phyloP scores from a whole-genome alignment of 1,140 invertebrate species.

The Uloborus diversus region DNA sequence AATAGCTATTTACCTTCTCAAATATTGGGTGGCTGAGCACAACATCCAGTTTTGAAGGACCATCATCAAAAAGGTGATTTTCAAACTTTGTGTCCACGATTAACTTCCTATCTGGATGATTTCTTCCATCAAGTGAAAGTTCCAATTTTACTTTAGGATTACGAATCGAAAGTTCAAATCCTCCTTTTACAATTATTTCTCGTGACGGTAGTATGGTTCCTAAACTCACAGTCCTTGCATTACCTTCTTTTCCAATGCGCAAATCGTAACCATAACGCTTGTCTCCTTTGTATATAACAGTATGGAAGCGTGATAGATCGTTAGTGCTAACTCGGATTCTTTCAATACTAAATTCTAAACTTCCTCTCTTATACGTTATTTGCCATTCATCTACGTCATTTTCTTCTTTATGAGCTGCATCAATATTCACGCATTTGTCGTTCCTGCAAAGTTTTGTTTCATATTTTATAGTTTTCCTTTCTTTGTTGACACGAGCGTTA shows the following conservation, averaged over 20 bases:
- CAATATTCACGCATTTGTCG: conserved; percentile 23
- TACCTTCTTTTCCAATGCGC: conserved; percentile 20
- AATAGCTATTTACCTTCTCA: conserved; percentile 30
- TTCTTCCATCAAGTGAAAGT: conserved; percentile 13
- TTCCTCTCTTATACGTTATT: conserved; percentile 11
- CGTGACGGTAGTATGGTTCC: conserved; percentile 36
- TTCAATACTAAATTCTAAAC: conserved; percentile 29
- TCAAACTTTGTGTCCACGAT: conserved; percentile 22
- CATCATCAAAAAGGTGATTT: conserved; percentile 30
- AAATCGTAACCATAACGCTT: conserved; percentile 43
- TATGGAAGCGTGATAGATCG: conserved; percentile 15
- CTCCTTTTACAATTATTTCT: conserved; percentile 27
- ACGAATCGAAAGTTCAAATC: conserved; percentile 1
- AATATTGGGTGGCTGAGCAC: conserved; percentile 18
- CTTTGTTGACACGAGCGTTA: conserved; percentile 3
- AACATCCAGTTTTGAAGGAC: conserved; percentile 26
- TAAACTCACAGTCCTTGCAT: conserved; percentile 12
- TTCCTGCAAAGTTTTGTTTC: conserved; percentile 26
- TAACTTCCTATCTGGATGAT: conserved; percentile 21
- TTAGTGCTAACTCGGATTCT: conserved; percentile 32
- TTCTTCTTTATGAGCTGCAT: conserved; percentile 15
- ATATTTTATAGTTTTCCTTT: conserved; percentile 25
- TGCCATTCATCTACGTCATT: conserved; percentile 6
- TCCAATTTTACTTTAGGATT: conserved; percentile 33
- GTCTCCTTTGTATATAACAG: conserved; percentile 39